Evolutionary conservation across 1,140 invertebrate species (phyloP), one percentile per base, ranked within the genome.

Genomic region (Muscidifurax raptorellus): DNA sequence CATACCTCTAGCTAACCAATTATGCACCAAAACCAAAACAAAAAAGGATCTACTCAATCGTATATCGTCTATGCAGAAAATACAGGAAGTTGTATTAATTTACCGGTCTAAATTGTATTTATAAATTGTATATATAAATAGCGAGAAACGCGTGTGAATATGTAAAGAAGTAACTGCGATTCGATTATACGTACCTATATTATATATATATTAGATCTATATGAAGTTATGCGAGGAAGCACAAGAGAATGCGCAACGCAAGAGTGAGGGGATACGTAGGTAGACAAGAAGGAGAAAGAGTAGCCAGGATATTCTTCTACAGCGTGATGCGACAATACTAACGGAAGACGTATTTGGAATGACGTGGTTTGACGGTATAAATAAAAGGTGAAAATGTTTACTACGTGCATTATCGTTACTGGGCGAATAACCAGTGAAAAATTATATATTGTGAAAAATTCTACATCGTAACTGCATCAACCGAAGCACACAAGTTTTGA

Each of bases 71-170:
- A 66, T 13, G 12, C n/a, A n/a, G 27, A 40, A 52, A 80, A 28
- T 6, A n/a, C 52, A 6, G 32, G 30, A 18, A 28, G 30, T 36
- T 32, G 71, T 9, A 74, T 2, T 32, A 30, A 74, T 59, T 66
- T 82, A 13, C 13, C 10, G 64, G 28, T 74, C 30, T n/a, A 25
- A 18, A 22, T n/a, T 28, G 9, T 82, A 80, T 69, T 15, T 66
- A 52, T 75, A 76, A 76, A 44, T 76, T 82, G 81, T 82, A 82
- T 1, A 82, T 82, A 82, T 59, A 59, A 47, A 47, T 13, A 36
- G 36, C 76, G 25, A 69, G 47, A 76, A 18, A 15, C 15, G 27
- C 74, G 6, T 77, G 82, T 83, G 75, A 77, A 77, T 77, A 83
- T 83, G 74, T 82, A 82, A 75, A 75, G 28, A 75, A 74, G 36